These are phyloP conservation scores for Mastacembelus armatus DNA, from an alignment of 2,797 vertebrate genomes.

Conservation along the genomic window DNA sequence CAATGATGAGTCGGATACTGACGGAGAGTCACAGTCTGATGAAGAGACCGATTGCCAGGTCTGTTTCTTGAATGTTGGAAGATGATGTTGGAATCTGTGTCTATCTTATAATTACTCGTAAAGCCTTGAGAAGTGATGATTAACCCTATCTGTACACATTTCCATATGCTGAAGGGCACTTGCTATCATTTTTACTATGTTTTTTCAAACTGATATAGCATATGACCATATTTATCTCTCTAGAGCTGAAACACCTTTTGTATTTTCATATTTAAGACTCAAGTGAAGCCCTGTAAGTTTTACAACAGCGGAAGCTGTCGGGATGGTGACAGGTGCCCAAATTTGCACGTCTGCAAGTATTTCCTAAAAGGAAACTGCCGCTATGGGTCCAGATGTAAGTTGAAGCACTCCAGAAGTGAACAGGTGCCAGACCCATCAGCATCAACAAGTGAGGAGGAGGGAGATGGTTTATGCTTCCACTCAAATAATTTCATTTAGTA, in stretches of 20 bases:
- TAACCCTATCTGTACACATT: neutral
- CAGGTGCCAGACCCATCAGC: neutral
- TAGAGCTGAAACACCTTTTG: neutral
- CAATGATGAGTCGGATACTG: neutral
- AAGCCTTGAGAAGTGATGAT: neutral
- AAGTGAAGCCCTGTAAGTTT: slow-evolving; percentile 55
- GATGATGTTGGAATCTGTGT: no score
- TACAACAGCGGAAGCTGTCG: slow-evolving; percentile 75
- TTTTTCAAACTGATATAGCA: neutral
- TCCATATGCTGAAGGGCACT: neutral
- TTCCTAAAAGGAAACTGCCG: slow-evolving; percentile 66
- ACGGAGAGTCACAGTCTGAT: slow-evolving; percentile 14
- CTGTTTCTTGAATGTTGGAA: slow-evolving; percentile 8
- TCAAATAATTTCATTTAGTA: no score
- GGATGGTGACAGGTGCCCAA: slow-evolving; percentile 48
- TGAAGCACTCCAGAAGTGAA: slow-evolving; percentile 50
- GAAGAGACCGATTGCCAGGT: slow-evolving; percentile 11
- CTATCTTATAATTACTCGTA: neutral
- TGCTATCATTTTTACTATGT: neutral
- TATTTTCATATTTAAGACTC: neutral
- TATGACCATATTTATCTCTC: neutral
- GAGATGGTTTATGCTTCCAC: neutral
- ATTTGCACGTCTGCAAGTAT: slow-evolving; percentile 73
- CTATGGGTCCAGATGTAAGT: slow-evolving; percentile 59
- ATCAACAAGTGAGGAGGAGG: slow-evolving; percentile 11